phyloP scores from a whole-genome alignment of 37 sponge, comb jelly and placozoan species.

The Diacarnus erythraeanus region DNA sequence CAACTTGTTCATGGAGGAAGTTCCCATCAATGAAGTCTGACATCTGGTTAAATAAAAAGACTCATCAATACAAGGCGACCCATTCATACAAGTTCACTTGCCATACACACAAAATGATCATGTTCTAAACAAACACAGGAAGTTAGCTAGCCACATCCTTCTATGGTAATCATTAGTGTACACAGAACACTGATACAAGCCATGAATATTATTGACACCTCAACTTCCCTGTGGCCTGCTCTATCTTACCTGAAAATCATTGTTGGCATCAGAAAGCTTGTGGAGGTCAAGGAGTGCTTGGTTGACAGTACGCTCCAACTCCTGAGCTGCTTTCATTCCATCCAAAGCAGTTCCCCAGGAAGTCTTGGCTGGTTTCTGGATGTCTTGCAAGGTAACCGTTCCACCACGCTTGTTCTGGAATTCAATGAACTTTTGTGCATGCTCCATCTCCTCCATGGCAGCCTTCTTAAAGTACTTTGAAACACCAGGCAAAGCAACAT shows the following conservation, averaged over 20 bases:
- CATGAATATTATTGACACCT: no score
- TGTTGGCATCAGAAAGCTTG: slow-evolving; percentile 54
- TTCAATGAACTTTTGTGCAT: slow-evolving; percentile 85
- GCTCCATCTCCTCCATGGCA: slow-evolving; percentile 77
- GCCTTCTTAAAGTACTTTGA: slow-evolving; percentile 76
- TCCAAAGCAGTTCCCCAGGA: slow-evolving; percentile 78
- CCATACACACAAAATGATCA: no score
- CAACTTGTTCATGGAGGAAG: slow-evolving; percentile 77
- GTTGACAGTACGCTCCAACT: slow-evolving; percentile 81
- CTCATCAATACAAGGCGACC: background rate
- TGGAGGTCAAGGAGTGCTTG: slow-evolving; percentile 85
- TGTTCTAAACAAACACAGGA: no score
- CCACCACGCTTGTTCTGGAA: slow-evolving; percentile 85
- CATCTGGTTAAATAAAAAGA: slow-evolving; percentile 36
- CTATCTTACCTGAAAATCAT: slow-evolving; percentile 57
- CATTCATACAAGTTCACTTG: no score
- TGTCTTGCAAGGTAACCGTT: slow-evolving; percentile 48
- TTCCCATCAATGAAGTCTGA: slow-evolving; percentile 74
- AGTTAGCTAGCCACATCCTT: no score
- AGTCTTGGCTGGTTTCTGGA: slow-evolving; percentile 82
- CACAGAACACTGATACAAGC: no score
- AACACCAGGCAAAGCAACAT: slow-evolving; percentile 73
- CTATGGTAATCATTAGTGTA: no score
- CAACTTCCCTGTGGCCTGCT: no score
- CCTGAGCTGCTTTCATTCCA: slow-evolving; percentile 74